These are phyloP conservation scores for Heliconius cydno DNA, from an alignment of 2,888 invertebrate species.

Conservation along the genomic window DNA sequence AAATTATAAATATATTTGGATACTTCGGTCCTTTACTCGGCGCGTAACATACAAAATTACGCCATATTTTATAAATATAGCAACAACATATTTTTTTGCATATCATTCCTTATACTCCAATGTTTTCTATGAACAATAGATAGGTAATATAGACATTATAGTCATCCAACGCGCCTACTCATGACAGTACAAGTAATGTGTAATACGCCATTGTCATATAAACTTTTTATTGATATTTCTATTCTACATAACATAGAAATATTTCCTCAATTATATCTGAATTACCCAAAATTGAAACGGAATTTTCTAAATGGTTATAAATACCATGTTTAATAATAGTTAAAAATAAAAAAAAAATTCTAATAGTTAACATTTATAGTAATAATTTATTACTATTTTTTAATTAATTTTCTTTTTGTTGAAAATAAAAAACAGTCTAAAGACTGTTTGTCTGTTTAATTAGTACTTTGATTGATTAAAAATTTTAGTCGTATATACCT, in stretches of 20 bases:
- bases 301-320: neutral
- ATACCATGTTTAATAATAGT: neutral
- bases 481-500: no score
- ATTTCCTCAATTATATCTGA: neutral
- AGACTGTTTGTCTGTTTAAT: no score
- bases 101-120: neutral
- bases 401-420: neutral
- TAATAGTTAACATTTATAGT: no score
- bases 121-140: slow-evolving; percentile 6
- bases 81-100: neutral
- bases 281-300: neutral
- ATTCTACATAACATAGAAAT: neutral
- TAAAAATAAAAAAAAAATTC: neutral
- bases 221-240: neutral
- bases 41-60: neutral
- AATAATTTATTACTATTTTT: neutral
- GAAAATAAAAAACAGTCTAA: neutral
- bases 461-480: no score
- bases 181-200: neutral
- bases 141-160: neutral
- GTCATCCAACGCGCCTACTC: neutral
- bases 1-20: slow-evolving; percentile 16
- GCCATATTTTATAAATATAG: neutral
- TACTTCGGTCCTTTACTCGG: neutral
- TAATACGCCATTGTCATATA: neutral